phyloP scores from a whole-genome alignment of 2,113 vertebrate genomes.

The Scomber scombrus region DNA sequence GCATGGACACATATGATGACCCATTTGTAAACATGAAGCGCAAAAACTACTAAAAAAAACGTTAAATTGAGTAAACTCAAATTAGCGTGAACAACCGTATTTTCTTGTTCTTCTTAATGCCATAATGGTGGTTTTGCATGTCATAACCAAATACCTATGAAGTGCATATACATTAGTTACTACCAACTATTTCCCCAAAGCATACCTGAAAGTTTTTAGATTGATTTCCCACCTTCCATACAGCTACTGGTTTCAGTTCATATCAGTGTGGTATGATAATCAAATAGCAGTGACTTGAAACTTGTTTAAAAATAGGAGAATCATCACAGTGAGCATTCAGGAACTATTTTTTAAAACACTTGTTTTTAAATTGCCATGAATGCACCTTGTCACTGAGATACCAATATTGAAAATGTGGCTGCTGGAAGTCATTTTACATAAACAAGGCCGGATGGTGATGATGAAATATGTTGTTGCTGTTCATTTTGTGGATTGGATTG shows the following conservation, averaged over 20 bases:
- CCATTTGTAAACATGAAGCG: constrained; percentile 12
- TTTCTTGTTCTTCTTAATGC: constrained; percentile 27
- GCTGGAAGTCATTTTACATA: background rate
- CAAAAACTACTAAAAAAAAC: background rate
- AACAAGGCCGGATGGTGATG: background rate
- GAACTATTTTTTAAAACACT: background rate
- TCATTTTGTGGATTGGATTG: background rate
- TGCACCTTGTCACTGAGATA: background rate
- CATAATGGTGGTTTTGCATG: constrained; percentile 37
- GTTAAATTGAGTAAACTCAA: constrained; percentile 6
- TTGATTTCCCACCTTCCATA: background rate
- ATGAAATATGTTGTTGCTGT: background rate
- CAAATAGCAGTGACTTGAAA: constrained; percentile 13
- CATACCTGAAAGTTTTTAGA: constrained; percentile 14
- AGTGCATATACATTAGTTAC: background rate
- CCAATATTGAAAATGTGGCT: background rate
- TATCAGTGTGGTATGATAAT: background rate
- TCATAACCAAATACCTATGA: background rate
- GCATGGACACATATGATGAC: constrained; percentile 49
- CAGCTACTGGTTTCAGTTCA: background rate
- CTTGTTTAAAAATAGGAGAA: constrained; percentile 27
- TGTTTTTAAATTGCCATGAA: background rate
- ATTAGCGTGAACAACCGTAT: constrained; percentile 37
- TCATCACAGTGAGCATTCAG: no score
- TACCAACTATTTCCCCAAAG: constrained; percentile 32